phyloP scores from a whole-genome alignment of 2,113 vertebrate species.

The Brevimyrus niger region DNA sequence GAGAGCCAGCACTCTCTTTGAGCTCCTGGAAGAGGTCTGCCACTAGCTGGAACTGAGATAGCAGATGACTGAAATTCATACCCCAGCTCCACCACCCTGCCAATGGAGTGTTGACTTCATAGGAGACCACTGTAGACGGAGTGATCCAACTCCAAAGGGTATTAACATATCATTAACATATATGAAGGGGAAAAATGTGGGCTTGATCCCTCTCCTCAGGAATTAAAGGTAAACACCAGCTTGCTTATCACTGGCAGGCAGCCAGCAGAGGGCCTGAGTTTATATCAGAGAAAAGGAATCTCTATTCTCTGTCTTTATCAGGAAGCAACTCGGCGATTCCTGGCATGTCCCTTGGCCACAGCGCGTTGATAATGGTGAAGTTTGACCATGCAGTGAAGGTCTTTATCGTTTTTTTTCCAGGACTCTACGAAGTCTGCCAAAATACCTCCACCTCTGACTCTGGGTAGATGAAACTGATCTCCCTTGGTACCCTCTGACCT shows the following conservation, averaged over 20 bases:
- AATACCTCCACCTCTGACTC: not conserved
- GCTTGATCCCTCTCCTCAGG: not conserved
- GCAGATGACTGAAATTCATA: not conserved
- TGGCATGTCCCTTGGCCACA: not conserved
- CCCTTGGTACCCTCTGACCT: not conserved
- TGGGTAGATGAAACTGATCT: not conserved
- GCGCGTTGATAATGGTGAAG: not conserved
- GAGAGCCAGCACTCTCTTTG: constrained; percentile 36
- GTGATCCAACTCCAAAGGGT: not conserved
- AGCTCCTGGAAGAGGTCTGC: constrained; percentile 81
- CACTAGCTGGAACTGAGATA: constrained; percentile 73
- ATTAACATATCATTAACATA: not conserved
- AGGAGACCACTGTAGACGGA: not conserved
- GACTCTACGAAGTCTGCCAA: not conserved
- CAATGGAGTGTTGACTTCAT: not conserved
- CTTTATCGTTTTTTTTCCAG: not conserved
- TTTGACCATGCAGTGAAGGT: not conserved
- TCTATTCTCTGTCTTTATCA: not conserved
- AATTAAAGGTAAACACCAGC: not conserved
- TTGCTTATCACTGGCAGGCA: not conserved
- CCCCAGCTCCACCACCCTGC: not conserved
- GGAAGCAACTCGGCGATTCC: not conserved
- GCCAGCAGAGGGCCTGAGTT: not conserved
- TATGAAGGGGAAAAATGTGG: not conserved
- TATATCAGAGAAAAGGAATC: not conserved